Conservation (phyloP, 2,113 vertebrate species). For the Chunga burmeisteri region DNA sequence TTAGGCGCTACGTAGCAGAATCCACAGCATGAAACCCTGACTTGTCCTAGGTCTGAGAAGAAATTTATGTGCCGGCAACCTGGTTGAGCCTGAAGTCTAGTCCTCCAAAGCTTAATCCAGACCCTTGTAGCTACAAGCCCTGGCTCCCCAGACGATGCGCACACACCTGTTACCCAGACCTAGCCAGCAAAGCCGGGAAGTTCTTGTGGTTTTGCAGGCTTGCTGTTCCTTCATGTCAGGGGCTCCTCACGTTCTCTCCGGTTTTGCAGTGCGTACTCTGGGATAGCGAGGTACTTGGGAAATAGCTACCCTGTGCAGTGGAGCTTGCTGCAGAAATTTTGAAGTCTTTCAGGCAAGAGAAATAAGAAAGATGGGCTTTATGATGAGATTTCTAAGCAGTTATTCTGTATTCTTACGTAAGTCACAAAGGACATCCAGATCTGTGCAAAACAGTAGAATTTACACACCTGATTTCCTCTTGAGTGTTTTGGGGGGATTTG, state of each 20-base stretch:
- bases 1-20: not conserved
- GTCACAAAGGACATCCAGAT: not conserved
- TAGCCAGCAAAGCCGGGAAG: not conserved
- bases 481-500: not conserved
- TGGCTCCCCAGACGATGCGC: not conserved
- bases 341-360: not conserved
- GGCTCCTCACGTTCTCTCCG: not conserved
- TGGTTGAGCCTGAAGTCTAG: not conserved
- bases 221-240: not conserved
- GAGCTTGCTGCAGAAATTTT: not conserved
- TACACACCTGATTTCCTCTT: not conserved
- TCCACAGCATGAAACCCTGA: not conserved
- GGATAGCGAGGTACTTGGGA: not conserved
- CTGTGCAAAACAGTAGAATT: not conserved
- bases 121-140: not conserved
- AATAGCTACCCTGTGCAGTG: not conserved
- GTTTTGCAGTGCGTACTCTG: not conserved
- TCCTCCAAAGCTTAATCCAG: not conserved
- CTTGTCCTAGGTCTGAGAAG: not conserved
- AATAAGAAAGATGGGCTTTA: not conserved
- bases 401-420: not conserved
- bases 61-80: not conserved
- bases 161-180: accelerated
- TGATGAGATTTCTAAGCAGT: not conserved
- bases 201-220: not conserved